Conservation (phyloP, 2,888 invertebrate species). For the Phortica okadai region DNA sequence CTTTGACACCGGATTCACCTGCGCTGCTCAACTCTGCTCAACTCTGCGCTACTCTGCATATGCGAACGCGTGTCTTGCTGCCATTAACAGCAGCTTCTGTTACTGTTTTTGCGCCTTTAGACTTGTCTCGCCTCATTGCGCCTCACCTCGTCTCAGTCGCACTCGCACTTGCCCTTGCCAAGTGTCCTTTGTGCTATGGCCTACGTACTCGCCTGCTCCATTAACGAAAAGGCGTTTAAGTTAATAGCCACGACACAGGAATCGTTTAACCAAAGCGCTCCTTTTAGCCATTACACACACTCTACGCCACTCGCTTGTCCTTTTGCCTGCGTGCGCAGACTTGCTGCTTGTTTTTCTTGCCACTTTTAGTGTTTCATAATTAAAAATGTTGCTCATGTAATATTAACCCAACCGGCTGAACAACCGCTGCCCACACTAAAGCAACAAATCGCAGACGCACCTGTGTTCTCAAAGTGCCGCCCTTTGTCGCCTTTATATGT, state of each 20-base stretch:
- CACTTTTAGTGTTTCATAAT: conserved; percentile 75
- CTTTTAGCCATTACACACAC: conserved; percentile 36
- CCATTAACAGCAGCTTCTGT: conserved; percentile 19
- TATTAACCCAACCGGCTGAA: conserved; percentile 57
- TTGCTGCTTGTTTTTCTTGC: conserved; percentile 59
- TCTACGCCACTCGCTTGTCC: not conserved
- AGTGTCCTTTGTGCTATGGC: conserved; percentile 52
- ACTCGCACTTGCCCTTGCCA: conserved; percentile 38
- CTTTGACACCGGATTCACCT: not conserved
- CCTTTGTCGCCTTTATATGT: conserved; percentile 42
- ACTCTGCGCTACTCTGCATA: not conserved
- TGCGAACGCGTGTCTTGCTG: conserved; percentile 16
- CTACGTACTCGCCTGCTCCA: conserved; percentile 58
- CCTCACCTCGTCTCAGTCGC: not conserved
- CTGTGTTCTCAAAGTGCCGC: conserved; percentile 35
- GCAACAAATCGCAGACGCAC: conserved; percentile 37
- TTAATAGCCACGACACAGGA: conserved; percentile 66
- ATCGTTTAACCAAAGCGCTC: conserved; percentile 38
- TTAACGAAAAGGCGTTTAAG: conserved; percentile 74
- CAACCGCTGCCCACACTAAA: conserved; percentile 8
- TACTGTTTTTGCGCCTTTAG: not conserved
- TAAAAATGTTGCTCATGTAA: conserved; percentile 73
- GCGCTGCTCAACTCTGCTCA: not conserved
- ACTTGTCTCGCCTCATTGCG: not conserved
- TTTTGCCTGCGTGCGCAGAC: conserved; percentile 53